Base-by-base conservation (phyloP, 2,797 vertebrate genomes). In the Falco berigora region DNA sequence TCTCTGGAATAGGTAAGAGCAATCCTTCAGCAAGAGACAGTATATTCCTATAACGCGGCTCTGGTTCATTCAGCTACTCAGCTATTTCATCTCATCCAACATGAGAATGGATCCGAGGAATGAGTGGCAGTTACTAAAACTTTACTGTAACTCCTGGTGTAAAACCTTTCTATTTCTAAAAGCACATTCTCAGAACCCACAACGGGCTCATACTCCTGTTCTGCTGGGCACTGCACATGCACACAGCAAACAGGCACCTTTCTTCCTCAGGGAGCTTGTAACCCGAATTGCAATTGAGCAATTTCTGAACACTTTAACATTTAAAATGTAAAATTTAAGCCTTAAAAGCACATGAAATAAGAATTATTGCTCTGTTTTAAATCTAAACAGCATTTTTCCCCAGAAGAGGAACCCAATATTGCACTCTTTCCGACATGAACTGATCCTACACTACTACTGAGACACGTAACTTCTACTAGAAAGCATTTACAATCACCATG, bases 131-230 rank as follows among this genome's bases (percentile, higher is more conserved):
- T 23, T 55, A 59, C 18, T 46, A 40, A 24, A 90, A 40, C 18
- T 8, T 68, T n/a, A 24, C 46, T 28, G 22, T 32, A 73, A 74
- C 6, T 59, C 42, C 58, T 30, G 46, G 13, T 30, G 52, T 13
- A 49, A 52, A 49, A 7, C 28, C 23, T 1, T 58, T 58, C 47
- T 50, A 30, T 12, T 50, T 12, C 10, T 13, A 7, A 47, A 10
- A 59, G 61, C 49, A 32, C 59, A 34, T 3, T 15, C 16, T 25
- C 3, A 69, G 72, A 18, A 27, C 6, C 19, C 19, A 7, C 0
- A 1, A 7, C 0, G 1, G 62, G 42, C 23, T 4, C 0, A 0
- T 3, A 2, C 7, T 36, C 69, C 36, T 67, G 34, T 47, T 12
- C 66, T 36, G 64, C 63, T 9, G 38, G 62, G 59, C n/a, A 7